A percentile compares a stretch with the other conserved stretches of the same genome.
Conservation (phyloP, 92 coral and sea anemone genomes). For the Epizoanthus stellaris region DNA sequence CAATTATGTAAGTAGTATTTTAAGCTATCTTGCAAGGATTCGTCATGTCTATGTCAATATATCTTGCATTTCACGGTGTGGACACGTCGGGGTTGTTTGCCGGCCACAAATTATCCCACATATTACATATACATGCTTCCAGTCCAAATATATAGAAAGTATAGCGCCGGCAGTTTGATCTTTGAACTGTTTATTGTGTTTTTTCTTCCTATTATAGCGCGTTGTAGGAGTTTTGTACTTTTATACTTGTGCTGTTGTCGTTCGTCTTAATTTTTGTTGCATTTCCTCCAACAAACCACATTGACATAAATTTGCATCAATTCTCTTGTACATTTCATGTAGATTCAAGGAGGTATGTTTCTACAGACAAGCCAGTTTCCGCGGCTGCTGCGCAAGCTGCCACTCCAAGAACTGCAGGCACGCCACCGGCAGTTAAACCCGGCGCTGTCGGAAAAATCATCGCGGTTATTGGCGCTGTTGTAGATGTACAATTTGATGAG, state of each 20-base stretch:
- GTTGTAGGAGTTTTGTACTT: neutral
- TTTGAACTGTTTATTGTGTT: neutral
- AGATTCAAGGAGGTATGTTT: constrained; percentile 93
- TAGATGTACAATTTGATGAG: constrained; percentile 97
- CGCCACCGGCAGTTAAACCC: constrained; percentile 72
- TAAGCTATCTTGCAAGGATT: constrained; percentile 1
- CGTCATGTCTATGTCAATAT: neutral
- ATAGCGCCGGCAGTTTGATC: neutral
- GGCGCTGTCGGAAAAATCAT: constrained; percentile 91
- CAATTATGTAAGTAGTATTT: constrained; percentile 84
- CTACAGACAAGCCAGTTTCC: constrained; percentile 93
- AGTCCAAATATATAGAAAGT: neutral
- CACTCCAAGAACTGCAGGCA: constrained; percentile 54
- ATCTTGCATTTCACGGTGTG: constrained; percentile 34
- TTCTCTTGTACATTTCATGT: neutral
- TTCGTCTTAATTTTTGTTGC: neutral
- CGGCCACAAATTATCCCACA: too few relatives aligned
- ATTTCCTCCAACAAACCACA: neutral
- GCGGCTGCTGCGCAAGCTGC: constrained; percentile 89
- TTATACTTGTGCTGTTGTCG: neutral
- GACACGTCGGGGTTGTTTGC: constrained; percentile 73
- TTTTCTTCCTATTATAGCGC: neutral
- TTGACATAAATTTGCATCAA: neutral
- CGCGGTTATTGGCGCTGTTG: constrained; percentile 99
- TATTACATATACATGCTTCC: constrained; percentile 58